Evolutionary conservation across 2,113 vertebrate species (phyloP), one percentile per base, ranked within the genome.

Genomic region (Aptenodytes patagonicus): DNA sequence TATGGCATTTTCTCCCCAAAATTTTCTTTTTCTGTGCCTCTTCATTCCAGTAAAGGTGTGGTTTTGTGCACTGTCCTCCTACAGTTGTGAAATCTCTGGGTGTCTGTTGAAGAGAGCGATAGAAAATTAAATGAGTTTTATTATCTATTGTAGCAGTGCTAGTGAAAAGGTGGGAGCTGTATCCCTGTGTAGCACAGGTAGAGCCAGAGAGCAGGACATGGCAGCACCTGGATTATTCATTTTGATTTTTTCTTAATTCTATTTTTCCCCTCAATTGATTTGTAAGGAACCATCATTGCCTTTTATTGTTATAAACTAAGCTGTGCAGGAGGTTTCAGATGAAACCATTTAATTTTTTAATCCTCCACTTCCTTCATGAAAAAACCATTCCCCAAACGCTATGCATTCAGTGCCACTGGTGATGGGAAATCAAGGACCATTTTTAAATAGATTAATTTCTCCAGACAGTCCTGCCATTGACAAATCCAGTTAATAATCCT

Each of bases 271-370:
- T 87, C 55, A 81, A 31, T 52, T 73, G 38, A 78, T 88, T 81
- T 90, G 61, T 83, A 91, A 88, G 60, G 89, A 85, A 42, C 36
- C 31, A 62, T 70, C 54, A 55, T 86, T 88, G 84, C 62, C 51
- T 90, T 93, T 91, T 85, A 83, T 62, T 93, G 73, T 57, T 69
- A 86, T 28, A 83, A 90, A 87, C 82, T 70, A 55, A 73, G 58
- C 42, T 87, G 68, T 62, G 68, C 73, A 65, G 87, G 95, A 86
- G 75, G n/a, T 72, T 95, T 95, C 87, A 94, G 60, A 70, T 78
- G 61, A 94, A 93, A 51, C 21, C 66, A 73, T 93, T 91, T 81
- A 6, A 64, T 94, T 93, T 94, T 87, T 83, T 60, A 90, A 78
- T 90, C 82, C 52, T 80, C 38, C 42, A 29, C 62, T 89, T 90